Evolutionary conservation across 2,888 invertebrate species (phyloP), one percentile per base, ranked within the genome.

Genomic region (Orchestes rusci): DNA sequence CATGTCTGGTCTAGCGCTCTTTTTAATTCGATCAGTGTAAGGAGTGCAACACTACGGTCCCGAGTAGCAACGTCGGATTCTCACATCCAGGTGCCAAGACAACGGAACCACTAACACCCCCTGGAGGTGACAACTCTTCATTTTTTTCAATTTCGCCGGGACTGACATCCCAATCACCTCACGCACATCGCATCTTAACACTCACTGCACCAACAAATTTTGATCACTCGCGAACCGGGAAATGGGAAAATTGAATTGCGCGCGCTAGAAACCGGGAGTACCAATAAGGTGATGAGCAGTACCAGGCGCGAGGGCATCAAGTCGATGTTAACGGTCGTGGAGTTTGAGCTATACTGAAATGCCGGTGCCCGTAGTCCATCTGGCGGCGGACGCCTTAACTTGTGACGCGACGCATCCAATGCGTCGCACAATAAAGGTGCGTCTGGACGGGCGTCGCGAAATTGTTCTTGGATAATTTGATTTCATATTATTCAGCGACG

Each of bases 311-410:
- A 45, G 48, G 52, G 46, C 53, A 49, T 51, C 41, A 48, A 34
- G 43, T 51, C 38, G 38, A 56, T 62, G 63, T 59, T 61, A 56
- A 59, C 65, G 57, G 60, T 58, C 58, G 60, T 58, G 58, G 61
- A 61, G 66, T 63, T 62, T 59, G 62, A 63, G 61, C 66, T 62
- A 59, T 60, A 67, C 67, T 67, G 65, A 64, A 56, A 10, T 23
- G 56, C 55, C 60, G 58, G 50, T 51, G 53, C 53, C 52, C 53
- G 51, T 53, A 18, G 53, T 49, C 53, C 62, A 62, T 60, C 61
- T 62, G 61, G 58, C 58, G 61, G 60, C 52, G 55, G 61, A 60
- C 62, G 61, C 61, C 55, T 50, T 58, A 61, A 62, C 55, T 58
- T 53, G 54, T 33, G 44, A 37, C 43, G 36, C 43, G 44, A 33